These are phyloP conservation scores for Drosophila peninsularis DNA, from an alignment of 2,888 invertebrate genomes.

Conservation along the genomic window DNA sequence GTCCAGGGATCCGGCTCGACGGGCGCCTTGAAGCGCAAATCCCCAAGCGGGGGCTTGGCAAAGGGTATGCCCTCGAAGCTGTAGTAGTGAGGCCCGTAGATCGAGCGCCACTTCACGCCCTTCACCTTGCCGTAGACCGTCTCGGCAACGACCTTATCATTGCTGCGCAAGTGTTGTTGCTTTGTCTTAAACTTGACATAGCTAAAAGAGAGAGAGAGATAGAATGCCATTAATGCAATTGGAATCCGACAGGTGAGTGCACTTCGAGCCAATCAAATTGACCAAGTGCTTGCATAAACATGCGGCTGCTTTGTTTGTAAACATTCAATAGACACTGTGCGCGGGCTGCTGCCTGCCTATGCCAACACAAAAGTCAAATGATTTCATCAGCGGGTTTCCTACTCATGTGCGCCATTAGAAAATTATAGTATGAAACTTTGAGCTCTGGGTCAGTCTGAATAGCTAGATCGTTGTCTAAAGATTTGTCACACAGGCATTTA, in stretches of 20 bases:
- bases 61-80: conserved; percentile 84
- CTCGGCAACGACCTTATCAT: conserved; percentile 81
- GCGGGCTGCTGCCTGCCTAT: conserved; percentile 5
- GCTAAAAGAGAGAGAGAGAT: conserved; percentile 45
- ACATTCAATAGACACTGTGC: conserved; percentile 23
- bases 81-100: conserved; percentile 81
- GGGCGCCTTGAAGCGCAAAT: conserved; percentile 85
- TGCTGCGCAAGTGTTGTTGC: conserved; percentile 81
- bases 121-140: conserved; percentile 82
- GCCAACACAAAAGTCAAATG: background rate
- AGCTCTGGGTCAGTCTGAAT: too few relatives aligned
- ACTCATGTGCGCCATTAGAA: too few relatives aligned
- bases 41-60: conserved; percentile 83
- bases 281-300: conserved; percentile 32
- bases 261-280: conserved; percentile 25
- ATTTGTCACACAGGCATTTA: background rate
- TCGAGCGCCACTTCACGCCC: conserved; percentile 82
- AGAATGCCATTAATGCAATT: conserved; percentile 15
- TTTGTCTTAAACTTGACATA: conserved; percentile 83
- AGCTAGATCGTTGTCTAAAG: too few relatives aligned
- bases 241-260: conserved; percentile 37
- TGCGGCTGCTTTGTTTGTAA: conserved; percentile 25
- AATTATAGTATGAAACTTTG: background rate
- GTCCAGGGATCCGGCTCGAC: conserved; percentile 84
- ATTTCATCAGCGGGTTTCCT: background rate